Base-by-base conservation (phyloP, 2,113 vertebrate genomes). In the Cynopterus brachyotis region DNA sequence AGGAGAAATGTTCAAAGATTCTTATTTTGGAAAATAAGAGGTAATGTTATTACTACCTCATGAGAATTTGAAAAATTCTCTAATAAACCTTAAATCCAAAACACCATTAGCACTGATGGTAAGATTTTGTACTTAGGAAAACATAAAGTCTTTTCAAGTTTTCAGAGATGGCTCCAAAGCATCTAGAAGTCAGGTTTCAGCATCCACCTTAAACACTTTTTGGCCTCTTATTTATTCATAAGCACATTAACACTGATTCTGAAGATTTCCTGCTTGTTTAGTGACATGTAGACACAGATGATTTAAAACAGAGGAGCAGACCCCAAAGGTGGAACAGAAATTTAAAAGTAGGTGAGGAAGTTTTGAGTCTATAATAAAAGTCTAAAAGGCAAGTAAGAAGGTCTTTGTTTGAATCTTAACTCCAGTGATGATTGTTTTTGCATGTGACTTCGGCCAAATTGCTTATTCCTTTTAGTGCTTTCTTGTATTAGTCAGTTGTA, bases 121-220 rank as follows among this genome's bases (percentile, higher is more conserved):
- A 94, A 94, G 69, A 92, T 87, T 89, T 82, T 67, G 75, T 40
- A 92, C 35, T 95, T 82, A 86, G 55, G 42, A 91, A 92, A 92
- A 87, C 66, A 79, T 4, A 50, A 50, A 72, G 1, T 57, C 83
- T 22, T 82, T 92, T 72, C 28, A 78, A 45, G 42, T 80, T 66
- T 67, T 86, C 82, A 57, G 75, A 88, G n/a, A 64, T 35, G 12
- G 7, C 17, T 57, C 6, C 64, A 53, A 28, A 83, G 69, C 50
- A 62, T 30, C n/a, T 19, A n/a, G 60, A 96, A 40, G 45, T 69
- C 50, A 37, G 59, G 6, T 24, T 57, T 94, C 0, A 9, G 50
- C 78, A 20, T 11, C 11, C 12, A 35, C 9, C 50, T 35, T 50
- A 47, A 80, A 79, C 42, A 64, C 32, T n/a, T 37, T 70, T 16